Percentiles rank a stretch among this genome's conserved stretches.
phyloP scores from a whole-genome alignment of 92 coral and sea anemone genomes.

The Parazoanthus swiftii region DNA sequence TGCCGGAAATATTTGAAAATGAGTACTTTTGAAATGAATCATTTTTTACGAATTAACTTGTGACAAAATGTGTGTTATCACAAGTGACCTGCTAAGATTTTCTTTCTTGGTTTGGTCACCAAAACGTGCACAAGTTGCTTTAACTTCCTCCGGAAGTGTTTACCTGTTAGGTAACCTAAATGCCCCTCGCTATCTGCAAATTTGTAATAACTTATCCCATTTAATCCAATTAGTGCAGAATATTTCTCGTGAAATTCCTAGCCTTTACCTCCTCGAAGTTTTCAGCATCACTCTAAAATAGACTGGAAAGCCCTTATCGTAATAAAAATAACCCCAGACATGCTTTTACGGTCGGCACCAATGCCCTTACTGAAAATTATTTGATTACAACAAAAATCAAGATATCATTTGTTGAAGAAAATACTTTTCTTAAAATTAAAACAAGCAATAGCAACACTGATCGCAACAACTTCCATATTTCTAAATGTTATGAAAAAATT shows the following conservation, averaged over 20 bases:
- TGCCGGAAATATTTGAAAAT: neutral
- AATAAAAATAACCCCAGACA: slow-evolving; percentile 1
- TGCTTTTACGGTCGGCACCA: neutral
- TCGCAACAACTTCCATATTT: neutral
- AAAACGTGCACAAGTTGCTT: neutral
- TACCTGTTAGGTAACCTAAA: slow-evolving; percentile 15
- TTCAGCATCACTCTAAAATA: slow-evolving; percentile 17
- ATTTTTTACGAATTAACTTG: neutral
- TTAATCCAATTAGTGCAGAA: neutral
- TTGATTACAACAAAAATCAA: neutral
- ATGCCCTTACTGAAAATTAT: neutral
- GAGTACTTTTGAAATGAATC: neutral
- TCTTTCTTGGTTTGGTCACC: neutral
- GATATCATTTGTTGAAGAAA: neutral
- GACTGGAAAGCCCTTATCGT: slow-evolving; percentile 9
- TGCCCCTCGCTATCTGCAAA: neutral
- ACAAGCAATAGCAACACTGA: neutral
- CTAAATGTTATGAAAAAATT: neutral
- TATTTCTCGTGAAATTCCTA: neutral
- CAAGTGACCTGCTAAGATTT: neutral
- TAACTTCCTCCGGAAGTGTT: slow-evolving; percentile 18
- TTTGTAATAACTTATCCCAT: neutral
- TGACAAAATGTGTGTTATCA: neutral
- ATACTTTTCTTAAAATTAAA: neutral
- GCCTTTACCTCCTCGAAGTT: slow-evolving; percentile 44